phyloP scores from a whole-genome alignment of 2,888 invertebrate genomes.

The Melitaea athalia region DNA sequence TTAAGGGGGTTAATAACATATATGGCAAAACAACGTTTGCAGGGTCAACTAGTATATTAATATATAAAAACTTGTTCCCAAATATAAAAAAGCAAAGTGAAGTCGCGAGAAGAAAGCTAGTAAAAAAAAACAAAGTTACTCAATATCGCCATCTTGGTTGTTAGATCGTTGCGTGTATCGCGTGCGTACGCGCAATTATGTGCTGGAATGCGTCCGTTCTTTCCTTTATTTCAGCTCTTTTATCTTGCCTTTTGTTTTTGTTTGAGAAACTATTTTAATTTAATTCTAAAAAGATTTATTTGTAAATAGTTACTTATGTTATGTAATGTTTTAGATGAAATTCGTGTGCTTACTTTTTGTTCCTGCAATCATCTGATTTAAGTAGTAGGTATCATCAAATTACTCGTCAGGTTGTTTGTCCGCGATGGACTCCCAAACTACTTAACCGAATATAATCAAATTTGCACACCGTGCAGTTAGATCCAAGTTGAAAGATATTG shows the following conservation, averaged over 20 bases:
- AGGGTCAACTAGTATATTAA: too few relatives aligned
- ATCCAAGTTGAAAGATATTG: too few relatives aligned
- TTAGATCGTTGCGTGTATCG: conserved; percentile 28
- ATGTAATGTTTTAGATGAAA: neutral
- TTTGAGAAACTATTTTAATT: conserved; percentile 1
- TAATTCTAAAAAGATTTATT: neutral
- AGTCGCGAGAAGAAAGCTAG: neutral
- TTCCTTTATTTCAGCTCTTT: conserved; percentile 10
- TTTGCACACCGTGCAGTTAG: too few relatives aligned
- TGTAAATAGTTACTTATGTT: neutral
- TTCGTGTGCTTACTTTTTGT: neutral
- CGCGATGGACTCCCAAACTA: too few relatives aligned
- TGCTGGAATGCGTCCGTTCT: conserved; percentile 9
- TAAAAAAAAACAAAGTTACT: neutral
- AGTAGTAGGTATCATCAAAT: too few relatives aligned
- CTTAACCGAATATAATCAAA: too few relatives aligned
- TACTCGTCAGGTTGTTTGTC: too few relatives aligned
- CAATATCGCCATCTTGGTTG: conserved; percentile 16
- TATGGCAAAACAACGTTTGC: too few relatives aligned
- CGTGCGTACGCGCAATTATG: conserved; percentile 35
- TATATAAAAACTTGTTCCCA: too few relatives aligned
- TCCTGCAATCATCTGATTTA: too few relatives aligned
- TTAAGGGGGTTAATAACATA: too few relatives aligned
- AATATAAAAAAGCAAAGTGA: neutral
- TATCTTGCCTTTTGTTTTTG: conserved; percentile 10